Percentiles rank a stretch among this genome's conserved stretches.
Evolutionary conservation across 2,113 vertebrate genomes (phyloP).

Genomic region (Myodes glareolus): DNA sequence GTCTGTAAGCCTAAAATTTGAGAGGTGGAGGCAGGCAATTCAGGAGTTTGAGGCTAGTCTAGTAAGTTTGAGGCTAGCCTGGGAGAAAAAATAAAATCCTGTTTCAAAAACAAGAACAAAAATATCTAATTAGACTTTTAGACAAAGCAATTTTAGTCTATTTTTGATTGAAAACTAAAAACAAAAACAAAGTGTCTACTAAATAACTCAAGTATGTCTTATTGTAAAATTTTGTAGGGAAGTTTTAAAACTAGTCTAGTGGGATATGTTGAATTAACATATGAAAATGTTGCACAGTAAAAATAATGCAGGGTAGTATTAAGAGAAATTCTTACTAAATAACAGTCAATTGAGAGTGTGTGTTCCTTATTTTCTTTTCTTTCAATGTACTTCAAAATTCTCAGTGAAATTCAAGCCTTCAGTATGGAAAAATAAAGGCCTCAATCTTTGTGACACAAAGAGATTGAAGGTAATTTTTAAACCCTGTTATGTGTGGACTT

Average conservation of each 20-base stretch:
- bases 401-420: constrained; percentile 44
- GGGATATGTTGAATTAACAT: constrained; percentile 42
- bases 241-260: constrained; percentile 34
- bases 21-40: neutral
- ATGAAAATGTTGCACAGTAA: neutral
- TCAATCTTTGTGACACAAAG: constrained; percentile 41
- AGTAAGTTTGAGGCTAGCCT: neutral
- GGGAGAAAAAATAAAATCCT: neutral
- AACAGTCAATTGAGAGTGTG: neutral
- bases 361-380: neutral
- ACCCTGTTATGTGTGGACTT: constrained; percentile 39
- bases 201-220: constrained; percentile 32
- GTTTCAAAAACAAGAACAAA: neutral
- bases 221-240: constrained; percentile 17
- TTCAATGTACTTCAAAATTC: constrained; percentile 48
- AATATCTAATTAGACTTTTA: neutral
- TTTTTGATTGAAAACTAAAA: neutral
- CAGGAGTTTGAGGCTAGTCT: neutral
- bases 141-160: neutral
- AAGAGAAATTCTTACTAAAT: constrained; percentile 36
- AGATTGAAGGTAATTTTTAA: constrained; percentile 4
- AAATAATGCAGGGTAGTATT: neutral
- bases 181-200: neutral
- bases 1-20: neutral
- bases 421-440: constrained; percentile 37